Percentiles rank a stretch among this genome's conserved stretches.
Evolutionary conservation across 2,113 vertebrate genomes (phyloP).

Genomic region (Limnothrissa miodon): DNA sequence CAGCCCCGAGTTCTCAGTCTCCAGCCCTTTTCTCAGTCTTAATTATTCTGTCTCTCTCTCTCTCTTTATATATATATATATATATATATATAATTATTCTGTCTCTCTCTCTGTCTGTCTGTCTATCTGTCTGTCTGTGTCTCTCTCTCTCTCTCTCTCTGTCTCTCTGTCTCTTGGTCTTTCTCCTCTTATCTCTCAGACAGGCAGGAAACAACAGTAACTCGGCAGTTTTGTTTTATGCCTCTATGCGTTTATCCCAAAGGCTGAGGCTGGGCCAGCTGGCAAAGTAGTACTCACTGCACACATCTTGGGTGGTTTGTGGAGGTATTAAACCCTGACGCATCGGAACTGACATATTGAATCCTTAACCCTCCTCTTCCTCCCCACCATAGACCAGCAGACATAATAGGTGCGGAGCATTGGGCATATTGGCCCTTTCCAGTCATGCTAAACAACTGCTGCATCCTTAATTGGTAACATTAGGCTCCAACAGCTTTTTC

Average conservation of each 20-base stretch:
- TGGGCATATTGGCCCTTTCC: not conserved
- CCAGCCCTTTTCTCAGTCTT: not conserved
- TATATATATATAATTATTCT: too few species aligned
- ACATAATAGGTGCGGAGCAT: not conserved
- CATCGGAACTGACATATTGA: not conserved
- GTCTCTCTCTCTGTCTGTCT: not conserved
- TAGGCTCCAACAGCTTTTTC: not conserved
- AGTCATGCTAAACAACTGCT: not conserved
- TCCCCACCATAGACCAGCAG: not conserved
- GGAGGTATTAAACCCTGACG: not conserved
- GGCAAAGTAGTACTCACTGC: not conserved
- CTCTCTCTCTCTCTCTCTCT: too few species aligned
- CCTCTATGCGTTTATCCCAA: not conserved
- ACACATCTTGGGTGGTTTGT: not conserved
- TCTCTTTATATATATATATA: not conserved
- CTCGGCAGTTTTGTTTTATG: not conserved
- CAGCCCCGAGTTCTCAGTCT: too few species aligned
- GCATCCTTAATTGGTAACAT: not conserved
- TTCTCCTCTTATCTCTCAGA: too few species aligned
- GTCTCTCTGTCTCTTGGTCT: too few species aligned
- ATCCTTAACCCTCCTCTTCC: not conserved
- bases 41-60: not conserved
- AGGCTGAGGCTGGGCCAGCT: not conserved
- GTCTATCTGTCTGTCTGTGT: too few species aligned
- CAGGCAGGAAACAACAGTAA: too few species aligned